Base-by-base conservation (phyloP, 2,888 invertebrate species). In the Cosmorhoe ocellata region DNA sequence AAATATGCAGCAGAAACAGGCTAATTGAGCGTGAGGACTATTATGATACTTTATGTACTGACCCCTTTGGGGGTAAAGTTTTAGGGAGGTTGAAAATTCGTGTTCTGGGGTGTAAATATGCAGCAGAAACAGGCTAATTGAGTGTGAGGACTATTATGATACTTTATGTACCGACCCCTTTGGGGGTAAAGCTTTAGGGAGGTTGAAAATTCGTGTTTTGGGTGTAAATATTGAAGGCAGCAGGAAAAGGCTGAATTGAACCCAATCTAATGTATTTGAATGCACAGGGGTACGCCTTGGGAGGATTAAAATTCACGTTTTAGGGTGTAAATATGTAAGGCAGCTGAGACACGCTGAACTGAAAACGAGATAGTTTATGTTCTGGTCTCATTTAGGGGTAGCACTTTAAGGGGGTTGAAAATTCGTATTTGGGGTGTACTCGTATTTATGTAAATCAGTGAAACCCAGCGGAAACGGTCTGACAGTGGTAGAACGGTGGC, bases 21-120 rank as follows among this genome's bases (percentile, higher is more conserved):
- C 18, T 18, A 18, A 18, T 3, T 18, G 87, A 86, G 22, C 76
- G 82, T 66, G 89, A 90, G 44, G 88, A 86, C 81, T 90, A 89
- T 88, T 88, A 88, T 88, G 88, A 54, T 22, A 39, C 18, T 14
- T 44, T 27, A 33, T 34, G 22, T 36, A 18, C 27, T 1, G 18
- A 11, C 33, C 39, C 11, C 10, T 39, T 30, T 34, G 27, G 41
- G 24, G 41, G 42, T 33, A 26, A 12, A 18, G n/a, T 1, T 4
- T 12, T 37, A 6, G 12, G n/a, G 18, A 22, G 30, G 30, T 37
- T 45, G 31, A 13, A 37, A 37, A 45, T 45, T 37, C 37, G 31
- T 31, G 44, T 36, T 36, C 12, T 37, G 30, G 5, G 28, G 24
- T 24, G 7, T 7, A 1, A 24, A 6, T 3, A 24, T 5, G 24